Percentiles rank a stretch among this genome's conserved stretches.
Evolutionary conservation across 2,888 invertebrate genomes (phyloP).

Genomic region (Macaria notata): DNA sequence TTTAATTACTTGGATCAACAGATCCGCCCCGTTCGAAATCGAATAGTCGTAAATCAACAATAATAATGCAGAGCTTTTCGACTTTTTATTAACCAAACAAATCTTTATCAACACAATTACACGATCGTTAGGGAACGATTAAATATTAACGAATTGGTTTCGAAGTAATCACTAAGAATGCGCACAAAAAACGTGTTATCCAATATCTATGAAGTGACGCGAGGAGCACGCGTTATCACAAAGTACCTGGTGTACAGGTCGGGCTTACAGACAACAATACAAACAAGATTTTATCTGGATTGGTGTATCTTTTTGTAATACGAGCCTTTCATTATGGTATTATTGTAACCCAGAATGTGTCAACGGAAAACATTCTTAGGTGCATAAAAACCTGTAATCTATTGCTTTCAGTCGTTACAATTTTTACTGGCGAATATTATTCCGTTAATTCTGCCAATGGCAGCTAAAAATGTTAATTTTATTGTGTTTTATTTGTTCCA

Average conservation of each 20-base stretch:
- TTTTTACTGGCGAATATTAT: too few relatives aligned
- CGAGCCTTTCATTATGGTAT: slow-evolving; percentile 53
- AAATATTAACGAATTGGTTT: slow-evolving; percentile 56
- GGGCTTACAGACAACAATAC: slow-evolving; percentile 31
- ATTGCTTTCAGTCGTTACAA: too few relatives aligned
- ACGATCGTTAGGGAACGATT: slow-evolving; percentile 69
- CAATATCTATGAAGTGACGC: slow-evolving; percentile 9
- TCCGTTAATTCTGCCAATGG: too few relatives aligned
- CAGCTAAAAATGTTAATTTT: too few relatives aligned
- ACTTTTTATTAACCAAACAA: slow-evolving; percentile 68
- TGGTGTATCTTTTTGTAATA: slow-evolving; percentile 60
- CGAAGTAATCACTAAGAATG: slow-evolving; percentile 35
- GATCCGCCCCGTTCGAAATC: slow-evolving; percentile 63
- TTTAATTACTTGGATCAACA: slow-evolving; percentile 70
- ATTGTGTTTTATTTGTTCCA: too few relatives aligned
- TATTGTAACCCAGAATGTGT: slow-evolving; percentile 29
- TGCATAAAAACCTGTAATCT: too few relatives aligned
- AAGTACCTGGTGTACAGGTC: slow-evolving; percentile 8
- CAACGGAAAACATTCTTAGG: too few relatives aligned
- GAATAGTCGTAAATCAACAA: slow-evolving; percentile 68
- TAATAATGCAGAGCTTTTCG: slow-evolving; percentile 62
- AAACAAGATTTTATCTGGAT: slow-evolving; percentile 46
- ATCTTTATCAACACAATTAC: slow-evolving; percentile 77
- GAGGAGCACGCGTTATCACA: background rate
- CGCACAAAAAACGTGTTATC: slow-evolving; percentile 14